phyloP scores from a whole-genome alignment of 2,888 invertebrate species.

The Andricus curvator region DNA sequence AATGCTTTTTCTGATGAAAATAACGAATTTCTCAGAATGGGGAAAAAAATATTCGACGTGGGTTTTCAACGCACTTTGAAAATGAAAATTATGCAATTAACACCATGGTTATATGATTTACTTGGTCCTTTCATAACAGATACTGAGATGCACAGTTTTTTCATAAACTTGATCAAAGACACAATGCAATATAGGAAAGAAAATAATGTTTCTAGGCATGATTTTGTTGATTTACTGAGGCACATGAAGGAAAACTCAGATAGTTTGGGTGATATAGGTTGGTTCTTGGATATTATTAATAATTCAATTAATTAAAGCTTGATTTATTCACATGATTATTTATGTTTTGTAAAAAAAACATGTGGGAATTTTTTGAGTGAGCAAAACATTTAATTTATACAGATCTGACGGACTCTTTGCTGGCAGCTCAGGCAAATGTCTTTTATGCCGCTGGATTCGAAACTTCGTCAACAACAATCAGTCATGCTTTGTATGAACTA shows the following conservation, averaged over 20 bases:
- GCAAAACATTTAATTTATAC: neutral
- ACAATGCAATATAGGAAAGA: constrained; percentile 74
- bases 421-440: constrained; percentile 65
- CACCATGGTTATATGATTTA: constrained; percentile 59
- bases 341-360: too few species aligned
- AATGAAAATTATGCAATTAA: constrained; percentile 54
- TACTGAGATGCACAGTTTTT: constrained; percentile 66
- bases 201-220: constrained; percentile 74
- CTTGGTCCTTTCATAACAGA: constrained; percentile 59
- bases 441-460: constrained; percentile 70
- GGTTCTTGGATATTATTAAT: constrained; percentile 2
- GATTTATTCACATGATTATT: neutral
- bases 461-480: constrained; percentile 62
- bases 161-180: constrained; percentile 68
- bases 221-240: constrained; percentile 78
- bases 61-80: constrained; percentile 52
- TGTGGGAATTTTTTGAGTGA: too few species aligned
- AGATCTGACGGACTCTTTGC: constrained; percentile 61
- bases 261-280: constrained; percentile 62
- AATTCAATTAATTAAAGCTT: neutral
- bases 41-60: constrained; percentile 64
- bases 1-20: constrained; percentile 73
- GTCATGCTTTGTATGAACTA: constrained; percentile 58
- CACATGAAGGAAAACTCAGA: constrained; percentile 67
- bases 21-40: constrained; percentile 75